Evolutionary conservation across 1,140 invertebrate species (phyloP), one percentile per base, ranked within the genome.

Genomic region (Pseudomyrmex cubaensis): DNA sequence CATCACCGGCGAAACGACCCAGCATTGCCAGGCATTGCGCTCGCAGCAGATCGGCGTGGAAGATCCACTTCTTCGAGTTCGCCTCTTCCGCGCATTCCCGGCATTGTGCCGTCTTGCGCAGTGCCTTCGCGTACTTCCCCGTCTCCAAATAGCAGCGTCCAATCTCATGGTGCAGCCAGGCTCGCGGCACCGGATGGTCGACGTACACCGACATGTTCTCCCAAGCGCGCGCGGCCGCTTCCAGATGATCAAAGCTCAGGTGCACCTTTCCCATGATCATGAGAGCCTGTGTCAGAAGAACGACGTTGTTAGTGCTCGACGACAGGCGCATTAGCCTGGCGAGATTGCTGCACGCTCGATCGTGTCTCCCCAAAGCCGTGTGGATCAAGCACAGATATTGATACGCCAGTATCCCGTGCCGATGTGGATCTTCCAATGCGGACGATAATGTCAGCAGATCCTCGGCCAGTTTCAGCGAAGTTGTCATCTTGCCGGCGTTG

Each of bases 251-350:
- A n/a, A 92, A 93, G 12, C 72, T 90, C 8, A 93, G 54, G 35
- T 93, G 93, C 12, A 93, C 90, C 63, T 85, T 91, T 4, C 92
- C 92, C 7, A 93, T 44, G 0, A 86, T 90, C 2, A 85, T 77
- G 10, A 93, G 48, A 0, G 91, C 83, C 5, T 83, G 63, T 9
- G 87, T 87, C 17, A 89, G 48, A 10, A 89, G 82, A 1, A 85
- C 54, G 2, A 54, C n/a, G 13, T 93, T 78, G 0, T 61, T 73
- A 1, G 63, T 86, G 15, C 70, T 72, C 78, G 84, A 88, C 22
- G 92, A 87, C 0, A 85, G 12, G 5, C 87, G 74, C 0, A 93
- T 67, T 89, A 93, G 86, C 15, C 70, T 87, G 0, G 88, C 73
- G 0, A 88, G 88, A 7, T 85, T 66, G 15, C 87, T 83, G 0